Conservation (phyloP, 2,113 vertebrate species). For the Dascyllus trimaculatus region DNA sequence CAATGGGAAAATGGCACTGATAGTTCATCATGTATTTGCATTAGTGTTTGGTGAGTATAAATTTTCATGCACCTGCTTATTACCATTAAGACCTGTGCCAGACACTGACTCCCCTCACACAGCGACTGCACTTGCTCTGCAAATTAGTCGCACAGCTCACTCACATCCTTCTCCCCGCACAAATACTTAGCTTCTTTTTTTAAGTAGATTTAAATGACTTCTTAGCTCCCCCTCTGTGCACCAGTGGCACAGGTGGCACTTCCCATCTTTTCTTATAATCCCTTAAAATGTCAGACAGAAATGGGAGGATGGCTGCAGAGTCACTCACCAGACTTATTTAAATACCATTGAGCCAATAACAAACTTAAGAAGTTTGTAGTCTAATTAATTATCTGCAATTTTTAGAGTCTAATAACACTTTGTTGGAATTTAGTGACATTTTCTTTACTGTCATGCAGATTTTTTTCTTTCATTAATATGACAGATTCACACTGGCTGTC, state of each 20-base stretch:
- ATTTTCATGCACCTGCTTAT: slow-evolving; percentile 2
- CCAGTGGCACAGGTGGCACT: slow-evolving; percentile 14
- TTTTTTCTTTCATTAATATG: slow-evolving; percentile 33
- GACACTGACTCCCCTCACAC: not conserved
- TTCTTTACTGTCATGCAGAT: slow-evolving; percentile 31
- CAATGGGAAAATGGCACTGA: not conserved
- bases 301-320: slow-evolving; percentile 15
- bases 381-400: slow-evolving; percentile 38
- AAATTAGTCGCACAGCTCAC: not conserved
- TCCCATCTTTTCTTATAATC: slow-evolving; percentile 23
- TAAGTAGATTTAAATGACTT: slow-evolving; percentile 23
- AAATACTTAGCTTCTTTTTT: slow-evolving; percentile 12
- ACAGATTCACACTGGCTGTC: slow-evolving; percentile 21
- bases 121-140: slow-evolving; percentile 4
- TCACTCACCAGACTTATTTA: not conserved
- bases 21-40: not conserved
- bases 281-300: slow-evolving; percentile 40
- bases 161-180: not conserved
- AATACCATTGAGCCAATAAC: slow-evolving; percentile 21
- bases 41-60: slow-evolving; percentile 5
- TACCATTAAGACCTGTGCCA: slow-evolving; percentile 21
- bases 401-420: slow-evolving; percentile 30
- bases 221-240: not conserved
- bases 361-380: not conserved
- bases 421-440: slow-evolving; percentile 26